Percentiles rank a stretch among this genome's conserved stretches.
Evolutionary conservation across 2,888 invertebrate genomes (phyloP).

Genomic region (Sminthurinus aureus): DNA sequence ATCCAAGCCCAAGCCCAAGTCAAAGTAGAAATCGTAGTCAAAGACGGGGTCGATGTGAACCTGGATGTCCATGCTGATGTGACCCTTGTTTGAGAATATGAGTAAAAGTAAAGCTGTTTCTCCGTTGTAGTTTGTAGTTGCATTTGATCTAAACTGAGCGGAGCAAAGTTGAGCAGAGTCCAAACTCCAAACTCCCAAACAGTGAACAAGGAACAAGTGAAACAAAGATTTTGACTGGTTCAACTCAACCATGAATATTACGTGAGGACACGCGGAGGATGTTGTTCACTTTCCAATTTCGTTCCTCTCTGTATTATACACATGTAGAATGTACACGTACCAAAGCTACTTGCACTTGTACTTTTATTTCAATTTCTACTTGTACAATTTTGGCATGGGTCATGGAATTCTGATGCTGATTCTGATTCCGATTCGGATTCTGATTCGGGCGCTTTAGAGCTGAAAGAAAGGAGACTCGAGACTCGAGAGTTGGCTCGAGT

Average conservation of each 20-base stretch:
- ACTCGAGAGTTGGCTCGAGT: too few relatives aligned
- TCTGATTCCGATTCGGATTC: background rate
- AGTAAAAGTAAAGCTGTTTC: too few relatives aligned
- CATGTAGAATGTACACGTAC: background rate
- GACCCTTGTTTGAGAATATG: too few relatives aligned
- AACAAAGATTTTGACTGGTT: conserved; percentile 7
- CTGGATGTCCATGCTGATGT: too few relatives aligned
- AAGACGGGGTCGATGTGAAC: too few relatives aligned
- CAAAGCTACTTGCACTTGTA: background rate
- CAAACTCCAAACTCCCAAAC: background rate
- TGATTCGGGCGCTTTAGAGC: background rate
- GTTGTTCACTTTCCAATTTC: conserved; percentile 16
- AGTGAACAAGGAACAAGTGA: background rate
- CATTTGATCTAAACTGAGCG: too few relatives aligned
- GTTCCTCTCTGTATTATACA: background rate
- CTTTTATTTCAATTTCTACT: background rate
- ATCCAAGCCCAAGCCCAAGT: too few relatives aligned
- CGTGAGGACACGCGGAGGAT: background rate
- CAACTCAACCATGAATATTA: conserved; percentile 1
- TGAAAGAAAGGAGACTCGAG: background rate
- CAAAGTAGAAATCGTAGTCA: too few relatives aligned
- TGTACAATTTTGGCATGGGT: background rate
- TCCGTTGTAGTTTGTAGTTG: too few relatives aligned
- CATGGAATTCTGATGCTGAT: background rate
- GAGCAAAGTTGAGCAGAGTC: too few relatives aligned